Percentiles rank a stretch among this genome's conserved stretches.
Conservation (phyloP, 2,797 vertebrate species). For the Notolabrus celidotus region DNA sequence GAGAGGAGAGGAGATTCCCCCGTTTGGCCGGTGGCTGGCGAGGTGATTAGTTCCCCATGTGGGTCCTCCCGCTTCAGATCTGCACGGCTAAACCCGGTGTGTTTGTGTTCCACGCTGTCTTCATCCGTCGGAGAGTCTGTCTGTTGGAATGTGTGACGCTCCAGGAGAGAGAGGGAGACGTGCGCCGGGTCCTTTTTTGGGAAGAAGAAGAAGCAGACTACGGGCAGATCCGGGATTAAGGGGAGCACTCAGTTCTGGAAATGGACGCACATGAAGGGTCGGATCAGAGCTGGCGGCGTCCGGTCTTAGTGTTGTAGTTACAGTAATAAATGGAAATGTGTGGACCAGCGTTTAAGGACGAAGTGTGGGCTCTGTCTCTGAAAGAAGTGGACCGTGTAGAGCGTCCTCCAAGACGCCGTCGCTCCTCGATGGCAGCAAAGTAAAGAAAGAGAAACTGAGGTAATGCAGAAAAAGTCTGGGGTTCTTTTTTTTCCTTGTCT, state of each 20-base stretch:
- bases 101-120: conserved; percentile 5
- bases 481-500: conserved; percentile 66
- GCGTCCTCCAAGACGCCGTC: conserved; percentile 19
- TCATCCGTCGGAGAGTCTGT: conserved; percentile 18
- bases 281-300: conserved; percentile 14
- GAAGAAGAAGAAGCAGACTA: conserved; percentile 33
- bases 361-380: conserved; percentile 19
- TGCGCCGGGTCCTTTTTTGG: conserved; percentile 33
- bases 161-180: conserved; percentile 31
- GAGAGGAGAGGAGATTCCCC: no score
- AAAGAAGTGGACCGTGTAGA: conserved; percentile 38
- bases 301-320: conserved; percentile 30
- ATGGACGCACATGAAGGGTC: conserved; percentile 7
- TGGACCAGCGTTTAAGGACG: conserved; percentile 43
- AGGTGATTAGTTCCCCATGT: conserved; percentile 30
- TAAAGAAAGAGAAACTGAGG: conserved; percentile 65
- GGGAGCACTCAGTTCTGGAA: conserved; percentile 4
- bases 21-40: conserved; percentile 34
- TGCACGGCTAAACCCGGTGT: conserved; percentile 11
- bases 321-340: conserved; percentile 45
- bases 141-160: conserved; percentile 57
- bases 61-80: conserved; percentile 24
- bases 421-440: conserved; percentile 44
- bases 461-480: conserved; percentile 72
- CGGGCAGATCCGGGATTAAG: conserved; percentile 17